A percentile compares a stretch with the other conserved stretches of the same genome.
These are phyloP conservation scores for Urocolius indicus DNA, from an alignment of 2,113 vertebrate genomes.

Conservation along the genomic window DNA sequence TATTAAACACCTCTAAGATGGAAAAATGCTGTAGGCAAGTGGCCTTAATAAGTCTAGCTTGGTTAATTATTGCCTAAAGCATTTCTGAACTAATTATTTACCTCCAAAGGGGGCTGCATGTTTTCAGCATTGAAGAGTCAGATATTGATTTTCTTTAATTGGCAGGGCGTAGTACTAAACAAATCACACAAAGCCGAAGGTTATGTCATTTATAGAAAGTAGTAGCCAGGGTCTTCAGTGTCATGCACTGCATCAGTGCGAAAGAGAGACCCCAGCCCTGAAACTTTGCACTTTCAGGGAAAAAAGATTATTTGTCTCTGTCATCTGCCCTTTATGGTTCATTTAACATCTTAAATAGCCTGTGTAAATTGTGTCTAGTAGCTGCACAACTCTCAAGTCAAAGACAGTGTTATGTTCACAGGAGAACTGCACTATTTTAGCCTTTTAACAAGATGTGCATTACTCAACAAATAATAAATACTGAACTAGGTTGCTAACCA, in stretches of 20 bases:
- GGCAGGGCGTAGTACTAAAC: conserved; percentile 1
- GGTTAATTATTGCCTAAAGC: conserved; percentile 61
- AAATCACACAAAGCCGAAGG: conserved; percentile 61
- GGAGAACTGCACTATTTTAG: neutral
- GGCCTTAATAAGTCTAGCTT: conserved; percentile 53
- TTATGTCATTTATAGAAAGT: conserved; percentile 45
- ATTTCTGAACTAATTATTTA: conserved; percentile 65
- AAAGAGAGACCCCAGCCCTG: neutral
- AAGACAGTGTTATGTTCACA: neutral
- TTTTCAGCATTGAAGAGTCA: conserved; percentile 38
- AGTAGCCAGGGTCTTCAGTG: conserved; percentile 10
- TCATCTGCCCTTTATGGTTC: conserved; percentile 78
- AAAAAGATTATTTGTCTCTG: conserved; percentile 61
- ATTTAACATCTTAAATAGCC: conserved; percentile 76
- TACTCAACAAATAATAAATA: neutral
- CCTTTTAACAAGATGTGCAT: neutral
- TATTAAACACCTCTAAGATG: conserved; percentile 53
- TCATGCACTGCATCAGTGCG: neutral
- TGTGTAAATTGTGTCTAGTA: conserved; percentile 69
- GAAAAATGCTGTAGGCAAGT: conserved; percentile 62
- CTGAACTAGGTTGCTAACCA: neutral
- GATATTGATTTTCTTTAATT: conserved; percentile 65
- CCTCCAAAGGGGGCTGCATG: neutral
- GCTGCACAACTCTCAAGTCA: neutral
- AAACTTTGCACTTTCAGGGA: conserved; percentile 4